These are phyloP conservation scores for zebrafish (Danio rerio) DNA, from an alignment of 2,113 vertebrate species.

Conservation along the genomic window DNA sequence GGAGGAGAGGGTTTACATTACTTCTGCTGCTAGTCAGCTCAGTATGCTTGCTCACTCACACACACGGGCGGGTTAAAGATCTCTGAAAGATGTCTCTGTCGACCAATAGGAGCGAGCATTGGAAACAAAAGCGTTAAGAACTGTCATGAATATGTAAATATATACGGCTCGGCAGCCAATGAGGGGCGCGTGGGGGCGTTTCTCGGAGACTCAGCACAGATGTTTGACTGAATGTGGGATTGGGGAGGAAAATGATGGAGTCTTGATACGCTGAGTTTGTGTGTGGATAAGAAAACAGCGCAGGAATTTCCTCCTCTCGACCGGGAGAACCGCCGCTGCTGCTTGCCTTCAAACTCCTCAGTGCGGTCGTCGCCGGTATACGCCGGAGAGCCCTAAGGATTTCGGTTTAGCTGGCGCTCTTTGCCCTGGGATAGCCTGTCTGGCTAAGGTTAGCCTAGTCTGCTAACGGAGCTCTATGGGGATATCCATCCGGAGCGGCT, in stretches of 20 bases:
- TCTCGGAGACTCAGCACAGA: constrained; percentile 48
- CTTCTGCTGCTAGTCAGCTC: constrained; percentile 11
- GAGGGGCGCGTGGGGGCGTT: constrained; percentile 58
- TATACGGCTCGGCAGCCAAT: constrained; percentile 62
- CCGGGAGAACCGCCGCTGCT: constrained; percentile 18
- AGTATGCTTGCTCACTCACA: background rate
- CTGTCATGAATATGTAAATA: constrained; percentile 63
- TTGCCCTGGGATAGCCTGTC: constrained; percentile 31
- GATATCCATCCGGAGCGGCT: constrained; percentile 37
- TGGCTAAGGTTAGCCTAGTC: constrained; percentile 45
- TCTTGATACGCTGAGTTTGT: constrained; percentile 61
- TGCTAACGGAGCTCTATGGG: constrained; percentile 34
- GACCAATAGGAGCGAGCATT: constrained; percentile 38
- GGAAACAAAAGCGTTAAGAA: constrained; percentile 46
- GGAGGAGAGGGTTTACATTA: background rate
- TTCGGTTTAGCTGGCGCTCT: background rate
- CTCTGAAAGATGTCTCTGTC: constrained; percentile 43
- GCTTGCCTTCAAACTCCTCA: background rate
- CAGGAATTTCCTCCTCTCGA: constrained; percentile 46
- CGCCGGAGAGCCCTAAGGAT: background rate
- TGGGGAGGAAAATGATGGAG: constrained; percentile 64
- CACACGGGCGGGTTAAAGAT: constrained; percentile 26
- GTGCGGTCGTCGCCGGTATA: background rate
- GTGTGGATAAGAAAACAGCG: constrained; percentile 32
- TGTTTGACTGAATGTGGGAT: constrained; percentile 57